These are phyloP conservation scores for Dasysyrphus albostriatus DNA, from an alignment of 2,888 invertebrate species.

Conservation along the genomic window DNA sequence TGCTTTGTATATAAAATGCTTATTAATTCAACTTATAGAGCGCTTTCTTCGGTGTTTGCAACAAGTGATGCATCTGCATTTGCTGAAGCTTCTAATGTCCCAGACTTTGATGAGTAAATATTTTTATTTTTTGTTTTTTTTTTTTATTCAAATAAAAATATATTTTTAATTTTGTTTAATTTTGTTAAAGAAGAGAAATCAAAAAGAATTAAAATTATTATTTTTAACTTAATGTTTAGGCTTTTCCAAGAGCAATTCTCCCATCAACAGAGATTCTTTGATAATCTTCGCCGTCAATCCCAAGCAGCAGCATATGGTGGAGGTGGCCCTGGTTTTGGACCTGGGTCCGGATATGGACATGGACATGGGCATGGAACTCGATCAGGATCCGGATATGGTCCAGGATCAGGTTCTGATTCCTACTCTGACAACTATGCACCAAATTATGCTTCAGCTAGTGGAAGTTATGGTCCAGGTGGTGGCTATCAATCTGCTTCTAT, in stretches of 20 bases:
- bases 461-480: conserved; percentile 85
- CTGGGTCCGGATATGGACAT: neutral
- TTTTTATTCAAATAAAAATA: neutral
- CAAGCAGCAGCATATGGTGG: conserved; percentile 13
- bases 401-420: conserved; percentile 28
- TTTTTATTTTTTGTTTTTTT: conserved; percentile 30
- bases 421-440: conserved; percentile 80
- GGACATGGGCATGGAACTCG: neutral
- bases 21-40: conserved; percentile 75
- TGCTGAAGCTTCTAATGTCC: conserved; percentile 80
- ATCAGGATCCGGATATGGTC: neutral
- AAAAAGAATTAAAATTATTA: neutral
- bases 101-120: conserved; percentile 81
- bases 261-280: conserved; percentile 80
- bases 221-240: conserved; percentile 30
- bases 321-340: neutral
- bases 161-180: too few relatives aligned
- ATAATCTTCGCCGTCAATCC: conserved; percentile 77
- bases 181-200: too few relatives aligned
- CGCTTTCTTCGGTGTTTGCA: conserved; percentile 77
- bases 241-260: conserved; percentile 80
- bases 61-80: conserved; percentile 80
- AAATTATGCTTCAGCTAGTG: conserved; percentile 85
- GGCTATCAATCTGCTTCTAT: conserved; percentile 86
- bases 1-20: conserved; percentile 38